phyloP scores from a whole-genome alignment of 2,888 invertebrate species.

The Boloria euphrosyne region DNA sequence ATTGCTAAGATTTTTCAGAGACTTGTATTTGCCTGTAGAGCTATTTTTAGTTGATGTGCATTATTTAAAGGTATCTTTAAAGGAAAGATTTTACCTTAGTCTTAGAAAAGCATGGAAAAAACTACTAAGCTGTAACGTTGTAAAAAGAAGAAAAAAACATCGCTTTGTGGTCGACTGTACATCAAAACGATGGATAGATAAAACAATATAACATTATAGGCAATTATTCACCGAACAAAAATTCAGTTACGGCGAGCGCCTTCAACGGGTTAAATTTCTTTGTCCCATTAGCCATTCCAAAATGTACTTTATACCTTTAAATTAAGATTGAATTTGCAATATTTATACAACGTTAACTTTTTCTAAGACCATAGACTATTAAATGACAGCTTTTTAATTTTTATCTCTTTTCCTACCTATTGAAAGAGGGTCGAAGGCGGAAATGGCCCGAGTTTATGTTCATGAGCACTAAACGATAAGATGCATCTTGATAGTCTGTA shows the following conservation, averaged over 20 bases:
- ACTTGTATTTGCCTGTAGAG: too few species aligned
- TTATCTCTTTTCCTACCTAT: constrained; percentile 49
- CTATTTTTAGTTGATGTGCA: too few species aligned
- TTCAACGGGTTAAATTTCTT: constrained; percentile 39
- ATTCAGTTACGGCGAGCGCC: constrained; percentile 40
- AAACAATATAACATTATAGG: constrained; percentile 54
- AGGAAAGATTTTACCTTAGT: too few species aligned
- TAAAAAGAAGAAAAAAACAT: not conserved
- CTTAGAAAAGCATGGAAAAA: too few species aligned
- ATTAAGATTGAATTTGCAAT: constrained; percentile 6
- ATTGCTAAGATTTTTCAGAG: too few species aligned
- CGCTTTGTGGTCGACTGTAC: constrained; percentile 12
- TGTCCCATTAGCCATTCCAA: constrained; percentile 1
- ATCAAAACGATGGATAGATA: constrained; percentile 50
- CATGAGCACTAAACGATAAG: constrained; percentile 23
- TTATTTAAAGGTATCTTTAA: too few species aligned
- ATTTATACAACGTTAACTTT: not conserved
- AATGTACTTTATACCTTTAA: not conserved
- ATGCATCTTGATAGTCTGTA: constrained; percentile 18
- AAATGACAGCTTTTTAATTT: constrained; percentile 47
- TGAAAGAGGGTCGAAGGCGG: constrained; percentile 38
- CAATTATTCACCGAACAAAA: constrained; percentile 47
- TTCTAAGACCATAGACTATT: constrained; percentile 37
- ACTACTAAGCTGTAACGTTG: not conserved
- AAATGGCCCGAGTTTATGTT: constrained; percentile 31